phyloP scores from a whole-genome alignment of 2,113 vertebrate species.

The Salvelinus alpinus region DNA sequence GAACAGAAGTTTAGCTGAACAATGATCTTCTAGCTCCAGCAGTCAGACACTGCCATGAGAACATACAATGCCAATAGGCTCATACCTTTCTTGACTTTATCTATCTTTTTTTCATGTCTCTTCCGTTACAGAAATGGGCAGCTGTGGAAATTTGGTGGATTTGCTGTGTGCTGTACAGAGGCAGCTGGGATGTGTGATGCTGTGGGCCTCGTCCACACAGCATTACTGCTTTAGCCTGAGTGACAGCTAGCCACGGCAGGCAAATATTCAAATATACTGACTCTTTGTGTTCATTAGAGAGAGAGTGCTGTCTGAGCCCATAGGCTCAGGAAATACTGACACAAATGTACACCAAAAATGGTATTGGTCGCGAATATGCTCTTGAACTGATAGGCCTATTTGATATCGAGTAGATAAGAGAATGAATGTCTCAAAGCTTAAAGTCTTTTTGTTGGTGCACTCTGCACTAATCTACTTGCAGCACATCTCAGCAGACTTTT shows the following conservation, averaged over 20 bases:
- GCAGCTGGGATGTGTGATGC: constrained; percentile 62
- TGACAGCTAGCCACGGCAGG: constrained; percentile 51
- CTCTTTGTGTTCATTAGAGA: constrained; percentile 64
- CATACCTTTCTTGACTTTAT: background rate
- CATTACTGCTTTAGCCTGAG: constrained; percentile 64
- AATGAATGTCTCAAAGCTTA: too few relatives aligned
- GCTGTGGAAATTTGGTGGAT: constrained; percentile 13
- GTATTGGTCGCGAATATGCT: too few relatives aligned
- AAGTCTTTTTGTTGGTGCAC: too few relatives aligned
- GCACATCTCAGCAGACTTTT: too few relatives aligned
- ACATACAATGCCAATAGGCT: background rate
- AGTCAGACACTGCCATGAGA: background rate
- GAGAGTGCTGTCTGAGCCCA: too few relatives aligned
- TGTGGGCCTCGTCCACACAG: constrained; percentile 59
- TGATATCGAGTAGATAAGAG: too few relatives aligned
- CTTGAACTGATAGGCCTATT: too few relatives aligned
- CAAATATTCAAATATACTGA: constrained; percentile 53
- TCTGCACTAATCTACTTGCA: too few relatives aligned
- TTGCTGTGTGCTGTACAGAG: constrained; percentile 30
- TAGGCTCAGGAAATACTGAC: too few relatives aligned
- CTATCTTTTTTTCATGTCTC: constrained; percentile 32
- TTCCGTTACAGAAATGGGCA: constrained; percentile 5
- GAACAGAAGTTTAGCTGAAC: background rate
- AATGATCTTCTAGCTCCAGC: background rate
- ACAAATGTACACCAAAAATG: too few relatives aligned